A percentile compares a stretch with the other conserved stretches of the same genome.
These are phyloP conservation scores for Nasonia longicornis DNA, from an alignment of 1,140 invertebrate species.

Conservation along the genomic window DNA sequence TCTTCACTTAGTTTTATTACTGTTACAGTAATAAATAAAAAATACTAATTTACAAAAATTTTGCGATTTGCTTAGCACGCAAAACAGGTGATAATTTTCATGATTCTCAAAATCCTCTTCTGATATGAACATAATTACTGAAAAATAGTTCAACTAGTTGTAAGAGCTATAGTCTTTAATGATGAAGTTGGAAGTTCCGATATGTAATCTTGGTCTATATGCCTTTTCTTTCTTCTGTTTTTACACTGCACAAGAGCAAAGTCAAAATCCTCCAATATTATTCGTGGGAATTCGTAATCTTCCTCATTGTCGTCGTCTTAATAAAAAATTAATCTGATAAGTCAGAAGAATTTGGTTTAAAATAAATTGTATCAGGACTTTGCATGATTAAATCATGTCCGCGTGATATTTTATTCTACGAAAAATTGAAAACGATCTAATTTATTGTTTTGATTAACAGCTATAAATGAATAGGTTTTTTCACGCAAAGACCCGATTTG, in stretches of 20 bases:
- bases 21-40: neutral
- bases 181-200: neutral
- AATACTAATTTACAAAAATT: neutral
- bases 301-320: constrained; percentile 47
- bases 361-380: neutral
- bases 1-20: neutral
- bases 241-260: constrained; percentile 53
- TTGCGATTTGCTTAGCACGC: neutral
- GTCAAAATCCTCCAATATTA: constrained; percentile 60
- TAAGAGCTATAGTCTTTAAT: neutral
- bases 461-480: too few species aligned
- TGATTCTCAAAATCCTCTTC: neutral
- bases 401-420: neutral
- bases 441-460: neutral
- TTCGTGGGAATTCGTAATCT: constrained; percentile 47
- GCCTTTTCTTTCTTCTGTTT: constrained; percentile 46
- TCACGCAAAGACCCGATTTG: too few species aligned
- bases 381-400: neutral
- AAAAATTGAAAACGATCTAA: neutral
- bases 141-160: constrained; percentile 5
- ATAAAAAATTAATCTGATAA: constrained; percentile 18
- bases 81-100: constrained; percentile 22
- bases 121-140: neutral
- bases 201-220: constrained; percentile 7
- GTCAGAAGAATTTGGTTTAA: neutral